phyloP scores from a whole-genome alignment of 2,797 vertebrate species.

The Sebastolobus altivelis region DNA sequence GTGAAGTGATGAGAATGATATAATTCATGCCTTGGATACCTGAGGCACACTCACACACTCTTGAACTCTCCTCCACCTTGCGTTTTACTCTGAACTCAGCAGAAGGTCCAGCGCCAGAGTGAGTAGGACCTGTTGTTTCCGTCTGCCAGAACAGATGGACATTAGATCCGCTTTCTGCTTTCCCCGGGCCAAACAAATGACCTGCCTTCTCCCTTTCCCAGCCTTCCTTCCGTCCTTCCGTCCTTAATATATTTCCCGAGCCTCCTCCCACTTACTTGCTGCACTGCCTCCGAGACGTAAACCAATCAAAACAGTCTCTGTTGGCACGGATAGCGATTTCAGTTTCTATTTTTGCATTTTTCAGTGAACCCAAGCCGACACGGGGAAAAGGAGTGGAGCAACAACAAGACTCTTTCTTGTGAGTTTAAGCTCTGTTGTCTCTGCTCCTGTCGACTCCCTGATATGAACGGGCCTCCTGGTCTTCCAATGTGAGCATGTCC shows the following conservation, averaged over 20 bases:
- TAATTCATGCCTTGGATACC: conserved; percentile 71
- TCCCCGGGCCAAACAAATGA: conserved; percentile 66
- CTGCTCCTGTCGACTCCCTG: conserved; percentile 49
- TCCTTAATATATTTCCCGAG: conserved; percentile 42
- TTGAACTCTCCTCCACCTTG: conserved; percentile 69
- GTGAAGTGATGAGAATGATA: conserved; percentile 59
- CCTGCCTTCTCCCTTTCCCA: conserved; percentile 49
- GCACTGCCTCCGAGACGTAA: conserved; percentile 64
- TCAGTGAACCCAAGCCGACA: conserved; percentile 43
- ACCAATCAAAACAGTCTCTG: conserved; percentile 53
- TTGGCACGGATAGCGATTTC: conserved; percentile 50
- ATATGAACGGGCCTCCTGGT: conserved; percentile 46
- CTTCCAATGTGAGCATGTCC: conserved; percentile 39
- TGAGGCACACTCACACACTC: conserved; percentile 67
- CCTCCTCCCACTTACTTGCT: conserved; percentile 40
- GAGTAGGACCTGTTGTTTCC: conserved; percentile 76
- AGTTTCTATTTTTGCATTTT: conserved; percentile 66
- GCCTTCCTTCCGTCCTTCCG: conserved; percentile 52
- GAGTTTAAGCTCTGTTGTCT: conserved; percentile 57
- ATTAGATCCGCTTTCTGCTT: conserved; percentile 76
- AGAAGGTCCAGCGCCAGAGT: conserved; percentile 66
- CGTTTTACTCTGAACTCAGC: conserved; percentile 69
- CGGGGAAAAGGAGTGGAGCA: conserved; percentile 40
- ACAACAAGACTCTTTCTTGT: conserved; percentile 37
- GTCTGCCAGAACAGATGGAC: conserved; percentile 80